phyloP scores from a whole-genome alignment of 2,888 invertebrate genomes.

The Marasmarcha lunaedactyla region DNA sequence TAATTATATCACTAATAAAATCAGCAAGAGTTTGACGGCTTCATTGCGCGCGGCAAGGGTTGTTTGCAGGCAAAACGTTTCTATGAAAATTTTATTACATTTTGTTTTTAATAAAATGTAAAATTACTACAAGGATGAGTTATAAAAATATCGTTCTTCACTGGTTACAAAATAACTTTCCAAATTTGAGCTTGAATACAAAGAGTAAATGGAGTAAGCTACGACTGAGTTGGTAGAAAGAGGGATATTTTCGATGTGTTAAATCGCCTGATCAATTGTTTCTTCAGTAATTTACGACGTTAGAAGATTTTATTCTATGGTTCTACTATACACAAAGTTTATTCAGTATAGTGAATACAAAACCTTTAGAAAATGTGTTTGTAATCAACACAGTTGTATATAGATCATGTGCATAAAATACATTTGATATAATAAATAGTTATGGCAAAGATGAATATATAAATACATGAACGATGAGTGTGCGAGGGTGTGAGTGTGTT shows the following conservation, averaged over 20 bases:
- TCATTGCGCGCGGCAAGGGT: slow-evolving; percentile 22
- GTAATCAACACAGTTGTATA: slow-evolving; percentile 46
- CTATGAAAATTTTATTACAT: slow-evolving; percentile 36
- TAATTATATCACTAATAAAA: slow-evolving; percentile 35
- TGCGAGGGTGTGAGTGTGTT: slow-evolving; percentile 21
- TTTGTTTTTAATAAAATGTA: slow-evolving; percentile 35
- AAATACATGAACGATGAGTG: slow-evolving; percentile 25
- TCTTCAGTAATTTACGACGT: no score
- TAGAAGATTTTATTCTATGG: no score
- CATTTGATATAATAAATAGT: slow-evolving; percentile 33
- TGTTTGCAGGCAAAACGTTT: slow-evolving; percentile 27
- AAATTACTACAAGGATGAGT: slow-evolving; percentile 47
- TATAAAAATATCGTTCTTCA: slow-evolving; percentile 63
- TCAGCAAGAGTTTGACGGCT: slow-evolving; percentile 27
- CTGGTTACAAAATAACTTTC: no score
- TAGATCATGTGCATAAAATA: slow-evolving; percentile 42
- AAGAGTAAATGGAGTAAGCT: slow-evolving; percentile 25
- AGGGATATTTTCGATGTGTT: not conserved
- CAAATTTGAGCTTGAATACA: slow-evolving; percentile 16
- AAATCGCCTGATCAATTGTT: not conserved
- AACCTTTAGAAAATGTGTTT: slow-evolving; percentile 35
- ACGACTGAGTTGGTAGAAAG: no score
- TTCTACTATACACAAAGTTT: slow-evolving; percentile 26
- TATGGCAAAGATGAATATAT: slow-evolving; percentile 18
- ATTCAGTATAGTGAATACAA: slow-evolving; percentile 30